Percentiles rank a stretch among this genome's conserved stretches.
Evolutionary conservation across 2,888 invertebrate species (phyloP).

Genomic region (Julus scandinavius): DNA sequence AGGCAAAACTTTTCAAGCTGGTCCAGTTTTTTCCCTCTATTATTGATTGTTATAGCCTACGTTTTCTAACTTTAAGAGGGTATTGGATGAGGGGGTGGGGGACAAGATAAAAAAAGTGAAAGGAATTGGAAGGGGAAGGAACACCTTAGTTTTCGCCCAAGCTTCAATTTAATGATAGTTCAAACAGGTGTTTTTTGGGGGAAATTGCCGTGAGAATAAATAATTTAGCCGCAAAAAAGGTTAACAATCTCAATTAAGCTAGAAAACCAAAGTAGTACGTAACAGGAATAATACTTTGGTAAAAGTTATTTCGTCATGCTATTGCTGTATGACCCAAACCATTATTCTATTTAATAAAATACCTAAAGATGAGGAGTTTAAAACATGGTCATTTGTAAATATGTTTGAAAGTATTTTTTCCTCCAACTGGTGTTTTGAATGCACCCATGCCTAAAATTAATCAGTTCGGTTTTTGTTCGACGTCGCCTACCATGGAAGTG

Average conservation of each 20-base stretch:
- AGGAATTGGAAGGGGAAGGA: slow-evolving; percentile 35
- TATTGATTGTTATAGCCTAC: slow-evolving; percentile 10
- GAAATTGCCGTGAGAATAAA: slow-evolving; percentile 42
- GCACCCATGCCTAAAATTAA: slow-evolving; percentile 39
- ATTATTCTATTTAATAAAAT: slow-evolving; percentile 39
- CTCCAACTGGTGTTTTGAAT: slow-evolving; percentile 7
- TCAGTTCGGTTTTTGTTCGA: slow-evolving; percentile 38
- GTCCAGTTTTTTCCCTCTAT: not conserved
- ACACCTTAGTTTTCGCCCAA: slow-evolving; percentile 34
- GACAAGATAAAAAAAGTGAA: slow-evolving; percentile 9
- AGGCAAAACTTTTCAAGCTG: slow-evolving; percentile 12
- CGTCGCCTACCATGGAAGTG: slow-evolving; percentile 22
- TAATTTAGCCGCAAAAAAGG: slow-evolving; percentile 40
- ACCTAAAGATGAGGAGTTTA: not conserved
- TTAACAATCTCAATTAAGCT: slow-evolving; percentile 42
- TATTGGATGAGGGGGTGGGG: slow-evolving; percentile 29
- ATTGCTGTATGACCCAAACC: not conserved
- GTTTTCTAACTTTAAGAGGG: not conserved
- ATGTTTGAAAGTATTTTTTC: not conserved
- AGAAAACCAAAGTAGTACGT: slow-evolving; percentile 42
- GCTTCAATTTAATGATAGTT: slow-evolving; percentile 29
- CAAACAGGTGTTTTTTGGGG: slow-evolving; percentile 26
- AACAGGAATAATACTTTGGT: slow-evolving; percentile 12
- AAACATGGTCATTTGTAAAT: not conserved
- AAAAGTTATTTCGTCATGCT: slow-evolving; percentile 39